phyloP scores from a whole-genome alignment of 2,888 invertebrate genomes.

The Morpho helenor region DNA sequence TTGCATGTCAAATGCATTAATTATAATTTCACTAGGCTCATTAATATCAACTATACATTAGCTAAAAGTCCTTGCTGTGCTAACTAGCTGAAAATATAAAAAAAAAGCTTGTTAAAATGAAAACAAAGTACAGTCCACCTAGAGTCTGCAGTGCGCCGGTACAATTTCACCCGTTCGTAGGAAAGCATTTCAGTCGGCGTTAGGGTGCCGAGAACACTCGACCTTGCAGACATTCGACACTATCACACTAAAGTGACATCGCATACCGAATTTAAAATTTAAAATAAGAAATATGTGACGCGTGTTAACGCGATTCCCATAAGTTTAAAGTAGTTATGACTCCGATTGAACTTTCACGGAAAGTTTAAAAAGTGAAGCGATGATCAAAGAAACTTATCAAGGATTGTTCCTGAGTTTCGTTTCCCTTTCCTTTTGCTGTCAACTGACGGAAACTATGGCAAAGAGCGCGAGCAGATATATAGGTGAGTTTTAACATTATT shows the following conservation, averaged over 20 bases:
- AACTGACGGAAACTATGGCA: constrained; percentile 70
- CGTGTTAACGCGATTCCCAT: constrained; percentile 17
- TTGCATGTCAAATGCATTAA: constrained; percentile 12
- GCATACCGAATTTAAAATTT: constrained; percentile 14
- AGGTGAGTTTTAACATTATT: constrained; percentile 44
- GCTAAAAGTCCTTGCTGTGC: constrained; percentile 23
- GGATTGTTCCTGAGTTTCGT: constrained; percentile 70
- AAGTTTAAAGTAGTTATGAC: constrained; percentile 15
- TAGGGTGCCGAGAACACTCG: constrained; percentile 58
- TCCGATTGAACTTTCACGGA: constrained; percentile 19
- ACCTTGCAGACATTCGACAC: constrained; percentile 48
- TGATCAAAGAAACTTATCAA: constrained; percentile 72
- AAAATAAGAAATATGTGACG: constrained; percentile 23
- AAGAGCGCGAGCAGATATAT: constrained; percentile 72
- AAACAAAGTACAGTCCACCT: constrained; percentile 33
- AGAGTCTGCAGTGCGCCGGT: constrained; percentile 58
- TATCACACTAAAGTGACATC: constrained; percentile 34
- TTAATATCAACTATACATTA: constrained; percentile 17
- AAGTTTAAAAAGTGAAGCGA: constrained; percentile 40
- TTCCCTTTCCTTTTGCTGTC: constrained; percentile 73
- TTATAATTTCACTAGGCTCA: constrained; percentile 11
- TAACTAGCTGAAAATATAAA: constrained; percentile 34
- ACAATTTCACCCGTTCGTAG: constrained; percentile 23
- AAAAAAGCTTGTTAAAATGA: constrained; percentile 44
- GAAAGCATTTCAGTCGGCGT: constrained; percentile 47